Evolutionary conservation across 2,888 invertebrate genomes (phyloP).

Genomic region (Chrysolina oricalcia): DNA sequence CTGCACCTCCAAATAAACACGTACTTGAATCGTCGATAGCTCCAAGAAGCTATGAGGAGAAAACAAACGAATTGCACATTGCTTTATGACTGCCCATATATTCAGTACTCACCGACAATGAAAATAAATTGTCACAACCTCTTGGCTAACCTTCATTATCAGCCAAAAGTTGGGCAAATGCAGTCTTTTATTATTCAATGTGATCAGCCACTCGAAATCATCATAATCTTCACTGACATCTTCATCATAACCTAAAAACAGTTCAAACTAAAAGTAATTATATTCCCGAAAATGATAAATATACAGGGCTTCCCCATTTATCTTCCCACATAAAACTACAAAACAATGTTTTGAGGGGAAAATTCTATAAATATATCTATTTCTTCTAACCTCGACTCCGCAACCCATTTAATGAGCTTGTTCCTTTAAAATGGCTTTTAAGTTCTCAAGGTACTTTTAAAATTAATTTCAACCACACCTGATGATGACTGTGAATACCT

Average conservation of each 20-base stretch:
- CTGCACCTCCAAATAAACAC: constrained; percentile 73
- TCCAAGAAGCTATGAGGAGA: constrained; percentile 72
- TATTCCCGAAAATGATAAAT: too few species aligned
- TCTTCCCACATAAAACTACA: too few species aligned
- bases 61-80: constrained; percentile 17
- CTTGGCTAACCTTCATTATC: constrained; percentile 76
- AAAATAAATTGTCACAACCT: constrained; percentile 78
- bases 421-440: too few species aligned
- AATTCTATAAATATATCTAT: too few species aligned
- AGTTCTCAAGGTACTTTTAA: too few species aligned
- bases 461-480: too few species aligned
- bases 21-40: constrained; percentile 73
- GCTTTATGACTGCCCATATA: neutral
- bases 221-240: constrained; percentile 78
- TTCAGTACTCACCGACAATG: constrained; percentile 76
- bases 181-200: constrained; percentile 73
- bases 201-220: constrained; percentile 75
- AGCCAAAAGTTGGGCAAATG: constrained; percentile 82
- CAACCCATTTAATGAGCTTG: too few species aligned
- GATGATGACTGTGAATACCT: too few species aligned
- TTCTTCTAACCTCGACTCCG: too few species aligned
- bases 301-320: too few species aligned
- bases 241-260: constrained; percentile 75
- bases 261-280: too few species aligned
- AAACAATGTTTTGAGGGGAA: too few species aligned